Conservation (phyloP, 1,140 invertebrate genomes). For the Drosophila lowei region DNA sequence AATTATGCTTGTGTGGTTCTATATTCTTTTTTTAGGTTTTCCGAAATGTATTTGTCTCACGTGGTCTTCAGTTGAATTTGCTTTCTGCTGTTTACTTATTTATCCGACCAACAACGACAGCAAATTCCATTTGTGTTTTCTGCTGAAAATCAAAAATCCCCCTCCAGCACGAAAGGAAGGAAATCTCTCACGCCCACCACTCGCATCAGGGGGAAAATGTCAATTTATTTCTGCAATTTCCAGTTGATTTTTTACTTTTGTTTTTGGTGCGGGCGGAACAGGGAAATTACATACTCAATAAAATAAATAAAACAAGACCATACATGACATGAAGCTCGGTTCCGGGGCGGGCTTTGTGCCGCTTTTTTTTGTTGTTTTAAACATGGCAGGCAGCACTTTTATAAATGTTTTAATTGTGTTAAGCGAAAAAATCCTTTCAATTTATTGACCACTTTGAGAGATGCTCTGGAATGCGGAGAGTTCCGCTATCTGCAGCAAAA, state of each 20-base stretch:
- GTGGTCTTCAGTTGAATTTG: constrained; percentile 36
- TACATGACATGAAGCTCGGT: constrained; percentile 1
- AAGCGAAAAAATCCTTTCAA: constrained; percentile 36
- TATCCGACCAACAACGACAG: constrained; percentile 22
- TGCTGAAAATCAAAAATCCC: constrained; percentile 16
- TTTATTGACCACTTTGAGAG: constrained; percentile 45
- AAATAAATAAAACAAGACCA: constrained; percentile 26
- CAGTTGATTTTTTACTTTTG: constrained; percentile 23
- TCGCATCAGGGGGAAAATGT: constrained; percentile 31
- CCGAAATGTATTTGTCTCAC: constrained; percentile 26
- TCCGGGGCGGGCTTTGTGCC: not conserved
- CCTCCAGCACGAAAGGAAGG: constrained; percentile 13
- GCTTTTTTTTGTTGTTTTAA: constrained; percentile 6
- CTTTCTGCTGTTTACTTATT: constrained; percentile 40
- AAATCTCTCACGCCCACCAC: constrained; percentile 4
- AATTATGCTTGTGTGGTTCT: not conserved
- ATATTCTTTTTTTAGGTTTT: not conserved
- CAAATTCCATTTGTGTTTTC: constrained; percentile 30
- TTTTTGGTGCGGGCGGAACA: constrained; percentile 13
- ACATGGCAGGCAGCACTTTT: constrained; percentile 17
- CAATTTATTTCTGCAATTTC: constrained; percentile 52
- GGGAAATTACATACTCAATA: constrained; percentile 27
- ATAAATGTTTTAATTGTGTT: constrained; percentile 34
- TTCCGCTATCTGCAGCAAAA: constrained; percentile 8
- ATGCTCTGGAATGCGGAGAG: constrained; percentile 15